phyloP scores from a whole-genome alignment of 2,888 invertebrate species.

The Abscondita cerata region DNA sequence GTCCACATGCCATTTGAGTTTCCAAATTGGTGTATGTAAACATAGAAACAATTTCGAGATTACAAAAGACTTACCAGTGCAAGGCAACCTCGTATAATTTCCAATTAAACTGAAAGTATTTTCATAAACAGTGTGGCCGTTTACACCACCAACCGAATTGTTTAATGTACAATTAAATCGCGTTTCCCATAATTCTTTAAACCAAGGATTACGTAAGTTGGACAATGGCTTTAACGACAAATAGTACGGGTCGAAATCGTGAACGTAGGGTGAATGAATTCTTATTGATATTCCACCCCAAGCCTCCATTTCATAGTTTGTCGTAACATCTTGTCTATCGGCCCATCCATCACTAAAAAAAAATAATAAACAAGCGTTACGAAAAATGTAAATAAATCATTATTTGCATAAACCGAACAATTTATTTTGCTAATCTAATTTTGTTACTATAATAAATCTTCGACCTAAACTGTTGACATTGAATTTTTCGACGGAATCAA shows the following conservation, averaged over 20 bases:
- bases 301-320: constrained; percentile 69
- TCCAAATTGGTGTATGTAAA: no score
- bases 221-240: constrained; percentile 67
- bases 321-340: constrained; percentile 76
- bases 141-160: constrained; percentile 6
- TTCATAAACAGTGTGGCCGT: neutral
- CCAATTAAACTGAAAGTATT: neutral
- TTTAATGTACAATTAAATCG: constrained; percentile 68
- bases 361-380: constrained; percentile 6
- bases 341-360: constrained; percentile 76
- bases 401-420: no score
- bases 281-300: constrained; percentile 76
- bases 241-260: constrained; percentile 72
- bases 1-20: no score
- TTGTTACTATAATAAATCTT: no score
- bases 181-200: constrained; percentile 79
- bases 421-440: no score
- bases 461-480: no score
- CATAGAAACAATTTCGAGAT: no score
- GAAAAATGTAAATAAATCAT: no score
- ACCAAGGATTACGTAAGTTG: constrained; percentile 76
- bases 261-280: constrained; percentile 74
- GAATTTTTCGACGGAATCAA: no score
- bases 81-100: neutral
- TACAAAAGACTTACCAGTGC: constrained; percentile 1